These are phyloP conservation scores for Rhabdornis inornatus DNA, from an alignment of 2,113 vertebrate genomes.

Conservation along the genomic window DNA sequence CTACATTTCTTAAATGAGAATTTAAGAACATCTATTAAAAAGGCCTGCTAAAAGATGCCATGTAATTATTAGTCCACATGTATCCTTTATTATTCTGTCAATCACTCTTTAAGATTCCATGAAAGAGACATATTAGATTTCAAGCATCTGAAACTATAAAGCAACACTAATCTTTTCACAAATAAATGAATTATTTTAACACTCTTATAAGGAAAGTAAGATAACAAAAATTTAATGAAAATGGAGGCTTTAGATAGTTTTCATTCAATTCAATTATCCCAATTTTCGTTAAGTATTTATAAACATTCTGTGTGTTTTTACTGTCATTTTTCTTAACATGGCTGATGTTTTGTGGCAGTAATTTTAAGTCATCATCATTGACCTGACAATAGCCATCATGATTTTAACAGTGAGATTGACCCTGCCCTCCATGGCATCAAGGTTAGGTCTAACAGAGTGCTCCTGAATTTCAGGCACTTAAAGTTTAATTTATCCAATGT, in stretches of 20 bases:
- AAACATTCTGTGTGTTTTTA: neutral
- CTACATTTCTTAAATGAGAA: neutral
- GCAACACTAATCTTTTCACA: neutral
- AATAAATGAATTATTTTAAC: neutral
- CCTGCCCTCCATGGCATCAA: neutral
- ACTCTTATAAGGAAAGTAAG: neutral
- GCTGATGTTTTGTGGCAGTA: neutral
- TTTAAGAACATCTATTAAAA: neutral
- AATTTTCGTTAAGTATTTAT: neutral
- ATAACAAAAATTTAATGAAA: neutral
- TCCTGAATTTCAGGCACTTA: neutral
- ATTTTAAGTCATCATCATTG: neutral
- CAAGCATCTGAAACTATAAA: neutral
- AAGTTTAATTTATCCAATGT: neutral
- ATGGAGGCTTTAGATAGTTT: neutral
- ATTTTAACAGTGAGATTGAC: neutral
- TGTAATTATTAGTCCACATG: neutral
- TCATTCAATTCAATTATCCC: neutral
- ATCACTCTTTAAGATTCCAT: neutral
- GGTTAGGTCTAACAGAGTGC: neutral
- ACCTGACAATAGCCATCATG: neutral
- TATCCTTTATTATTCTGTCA: neutral
- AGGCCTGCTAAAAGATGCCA: neutral
- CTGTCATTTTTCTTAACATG: neutral
- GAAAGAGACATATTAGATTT: neutral